Conservation (phyloP, 2,113 vertebrate species). For the Antigone vipio region DNA sequence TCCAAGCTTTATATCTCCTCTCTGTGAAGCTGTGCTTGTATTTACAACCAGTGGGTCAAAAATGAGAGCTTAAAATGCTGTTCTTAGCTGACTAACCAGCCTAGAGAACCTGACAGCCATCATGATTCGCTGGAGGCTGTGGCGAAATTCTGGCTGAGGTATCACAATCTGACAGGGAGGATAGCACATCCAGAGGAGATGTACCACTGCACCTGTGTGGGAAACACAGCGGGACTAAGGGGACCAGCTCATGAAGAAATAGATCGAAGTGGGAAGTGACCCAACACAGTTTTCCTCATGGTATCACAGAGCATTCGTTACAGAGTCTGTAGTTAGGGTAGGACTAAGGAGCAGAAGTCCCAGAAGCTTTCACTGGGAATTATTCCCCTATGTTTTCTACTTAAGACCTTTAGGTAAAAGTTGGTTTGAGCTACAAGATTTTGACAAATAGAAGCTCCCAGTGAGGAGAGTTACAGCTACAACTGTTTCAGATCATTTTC, state of each 20-base stretch:
- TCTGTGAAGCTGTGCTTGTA: neutral
- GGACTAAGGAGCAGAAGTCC: neutral
- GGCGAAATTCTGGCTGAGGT: neutral
- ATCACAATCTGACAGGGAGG: neutral
- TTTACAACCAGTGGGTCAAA: neutral
- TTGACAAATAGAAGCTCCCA: neutral
- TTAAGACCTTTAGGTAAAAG: neutral
- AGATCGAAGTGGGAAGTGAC: neutral
- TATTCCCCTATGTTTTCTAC: neutral
- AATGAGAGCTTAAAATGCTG: neutral
- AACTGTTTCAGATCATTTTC: neutral
- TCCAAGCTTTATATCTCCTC: neutral
- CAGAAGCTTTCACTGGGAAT: neutral
- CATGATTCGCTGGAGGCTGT: neutral
- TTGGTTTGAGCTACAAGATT: neutral
- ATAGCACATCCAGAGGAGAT: neutral
- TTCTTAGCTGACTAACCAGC: neutral
- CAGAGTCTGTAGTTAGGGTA: neutral
- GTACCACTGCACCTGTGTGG: neutral
- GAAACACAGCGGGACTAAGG: neutral
- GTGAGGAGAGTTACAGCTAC: neutral
- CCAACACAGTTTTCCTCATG: neutral
- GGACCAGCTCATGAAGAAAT: accelerated
- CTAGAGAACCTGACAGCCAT: neutral
- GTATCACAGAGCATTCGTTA: neutral